phyloP scores from a whole-genome alignment of 2,113 vertebrate genomes.

The Melanostigma gelatinosum region DNA sequence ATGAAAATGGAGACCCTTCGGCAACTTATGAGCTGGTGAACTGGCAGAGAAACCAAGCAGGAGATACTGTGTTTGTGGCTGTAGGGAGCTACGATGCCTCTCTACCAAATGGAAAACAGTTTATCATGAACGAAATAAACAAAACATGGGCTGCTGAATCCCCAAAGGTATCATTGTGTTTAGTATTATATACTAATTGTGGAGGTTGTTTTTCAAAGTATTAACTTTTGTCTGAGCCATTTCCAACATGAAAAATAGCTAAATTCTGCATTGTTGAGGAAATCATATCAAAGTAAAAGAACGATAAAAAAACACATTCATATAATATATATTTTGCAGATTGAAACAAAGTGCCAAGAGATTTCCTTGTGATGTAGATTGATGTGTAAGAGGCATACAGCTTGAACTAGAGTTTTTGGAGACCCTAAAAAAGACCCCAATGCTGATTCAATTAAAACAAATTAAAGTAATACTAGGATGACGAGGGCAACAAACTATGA shows the following conservation, averaged over 20 bases:
- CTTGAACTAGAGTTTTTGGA: not conserved
- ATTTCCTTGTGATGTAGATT: not conserved
- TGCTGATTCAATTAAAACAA: not conserved
- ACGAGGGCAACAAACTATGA: conserved; percentile 4
- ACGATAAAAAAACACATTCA: not conserved
- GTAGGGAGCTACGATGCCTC: conserved; percentile 81
- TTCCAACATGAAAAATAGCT: not conserved
- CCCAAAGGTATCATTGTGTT: conserved; percentile 40
- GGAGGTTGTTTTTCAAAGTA: not conserved
- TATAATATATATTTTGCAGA: not conserved
- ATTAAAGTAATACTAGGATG: not conserved
- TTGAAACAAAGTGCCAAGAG: no score
- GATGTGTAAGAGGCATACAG: not conserved
- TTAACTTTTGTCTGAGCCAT: not conserved
- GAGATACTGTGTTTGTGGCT: conserved; percentile 72
- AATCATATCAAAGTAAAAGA: not conserved
- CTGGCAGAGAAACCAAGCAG: conserved; percentile 79
- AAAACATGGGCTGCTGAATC: conserved; percentile 75
- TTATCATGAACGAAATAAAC: conserved; percentile 72
- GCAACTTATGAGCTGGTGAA: conserved; percentile 83
- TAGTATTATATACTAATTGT: not conserved
- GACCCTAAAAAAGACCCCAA: not conserved
- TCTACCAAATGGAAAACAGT: conserved; percentile 69
- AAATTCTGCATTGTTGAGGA: not conserved
- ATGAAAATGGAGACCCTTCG: conserved; percentile 79